phyloP scores from a whole-genome alignment of 2,113 vertebrate genomes.

The Numenius arquata region DNA sequence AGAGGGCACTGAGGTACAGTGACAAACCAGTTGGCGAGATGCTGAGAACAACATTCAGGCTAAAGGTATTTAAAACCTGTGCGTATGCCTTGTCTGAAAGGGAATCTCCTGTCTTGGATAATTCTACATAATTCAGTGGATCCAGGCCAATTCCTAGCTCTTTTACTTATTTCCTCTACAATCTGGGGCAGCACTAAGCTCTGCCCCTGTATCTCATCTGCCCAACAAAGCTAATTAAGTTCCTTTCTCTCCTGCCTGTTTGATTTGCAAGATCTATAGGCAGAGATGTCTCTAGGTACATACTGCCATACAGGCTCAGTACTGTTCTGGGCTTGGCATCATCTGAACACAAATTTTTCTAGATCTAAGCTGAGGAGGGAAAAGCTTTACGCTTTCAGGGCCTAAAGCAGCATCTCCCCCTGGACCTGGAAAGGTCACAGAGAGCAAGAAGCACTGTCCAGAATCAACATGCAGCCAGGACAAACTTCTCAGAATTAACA shows the following conservation, averaged over 20 bases:
- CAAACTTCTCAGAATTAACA: not conserved
- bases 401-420: not conserved
- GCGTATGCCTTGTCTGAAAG: not conserved
- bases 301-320: not conserved
- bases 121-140: not conserved
- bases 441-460: not conserved
- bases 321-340: not conserved
- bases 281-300: not conserved
- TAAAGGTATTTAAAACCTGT: not conserved
- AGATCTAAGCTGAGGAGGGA: not conserved
- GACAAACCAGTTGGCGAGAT: not conserved
- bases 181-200: not conserved
- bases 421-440: not conserved
- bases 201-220: not conserved
- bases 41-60: not conserved
- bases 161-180: not conserved
- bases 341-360: not conserved
- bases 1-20: not conserved
- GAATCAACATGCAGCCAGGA: not conserved
- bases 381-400: not conserved
- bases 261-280: not conserved
- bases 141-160: not conserved
- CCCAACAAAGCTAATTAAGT: not conserved
- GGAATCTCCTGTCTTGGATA: not conserved
- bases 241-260: not conserved